Evolutionary conservation across 2,797 vertebrate species (phyloP).

Genomic region (Eulemur mongoz): DNA sequence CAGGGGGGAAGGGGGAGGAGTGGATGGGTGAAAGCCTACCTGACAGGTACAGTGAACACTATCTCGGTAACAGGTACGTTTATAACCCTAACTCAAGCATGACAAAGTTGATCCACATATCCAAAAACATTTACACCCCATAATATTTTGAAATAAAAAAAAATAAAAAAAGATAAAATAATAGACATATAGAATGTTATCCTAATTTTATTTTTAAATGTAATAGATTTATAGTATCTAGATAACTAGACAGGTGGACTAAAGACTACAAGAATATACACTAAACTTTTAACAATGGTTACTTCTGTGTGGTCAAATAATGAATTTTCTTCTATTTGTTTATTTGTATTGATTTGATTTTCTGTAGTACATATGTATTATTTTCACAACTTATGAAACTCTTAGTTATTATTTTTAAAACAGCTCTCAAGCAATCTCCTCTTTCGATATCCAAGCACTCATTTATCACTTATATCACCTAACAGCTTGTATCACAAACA

Average conservation of each 20-base stretch:
- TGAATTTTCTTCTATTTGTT: background rate
- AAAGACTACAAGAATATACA: background rate
- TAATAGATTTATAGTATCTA: background rate
- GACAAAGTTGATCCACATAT: no score
- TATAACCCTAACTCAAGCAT: no score
- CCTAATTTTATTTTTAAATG: background rate
- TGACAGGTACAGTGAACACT: no score
- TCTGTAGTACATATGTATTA: background rate
- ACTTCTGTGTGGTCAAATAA: background rate
- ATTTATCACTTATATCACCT: background rate
- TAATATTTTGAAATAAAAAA: no score
- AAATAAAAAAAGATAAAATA: no score
- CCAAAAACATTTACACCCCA: no score
- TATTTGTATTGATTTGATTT: background rate
- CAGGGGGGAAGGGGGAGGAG: no score
- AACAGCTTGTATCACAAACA: background rate
- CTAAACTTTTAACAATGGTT: background rate
- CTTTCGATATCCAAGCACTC: background rate
- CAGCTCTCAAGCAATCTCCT: background rate
- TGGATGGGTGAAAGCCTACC: no score
- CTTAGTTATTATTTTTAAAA: background rate
- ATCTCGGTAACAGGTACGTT: no score
- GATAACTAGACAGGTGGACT: background rate
- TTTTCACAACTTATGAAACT: background rate
- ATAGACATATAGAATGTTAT: background rate